Evolutionary conservation across 1,140 invertebrate species (phyloP), one percentile per base, ranked within the genome.

Genomic region (Lordiphosa clarofinis): DNA sequence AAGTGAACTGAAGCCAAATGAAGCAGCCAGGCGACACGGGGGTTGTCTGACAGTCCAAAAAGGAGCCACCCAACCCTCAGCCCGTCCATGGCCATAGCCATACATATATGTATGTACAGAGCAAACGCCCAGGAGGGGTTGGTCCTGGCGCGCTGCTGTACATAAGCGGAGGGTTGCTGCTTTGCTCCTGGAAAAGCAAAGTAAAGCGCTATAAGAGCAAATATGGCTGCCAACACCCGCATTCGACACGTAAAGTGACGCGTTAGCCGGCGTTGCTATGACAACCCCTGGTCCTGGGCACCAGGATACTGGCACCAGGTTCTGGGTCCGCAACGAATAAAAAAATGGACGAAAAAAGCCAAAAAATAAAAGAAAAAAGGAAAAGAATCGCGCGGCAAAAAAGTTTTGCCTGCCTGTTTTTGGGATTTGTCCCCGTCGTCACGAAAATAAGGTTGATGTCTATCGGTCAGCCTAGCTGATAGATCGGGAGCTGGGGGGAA

Each of bases 201-300:
- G 82, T 79, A 81, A 86, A 79, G 81, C 74, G 79, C 79, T 75
- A 75, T 73, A 87, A 86, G 84, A 87, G 82, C 86, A 87, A 87
- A 87, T 87, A 87, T 87, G 82, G 82, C 82, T 87, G 82, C 82
- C 82, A 87, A 87, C 84, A 87, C 82, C 82, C 86, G 82, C 78
- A 87, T 87, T 87, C 82, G 84, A 87, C 82, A 87, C 82, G 82
- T 87, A 87, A 87, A 87, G 82, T 87, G 81, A 82, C 81, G 81
- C 76, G 76, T 81, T 81, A 82, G 78, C 78, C 71, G 43, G 78
- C 76, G 76, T 81, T 81, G 76, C 76, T 76, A 81, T 81, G 76
- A 81, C 76, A 82, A 81, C 76, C 76, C 76, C 68, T 59, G 64
- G 55, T 55, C 47, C 38, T 24, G 10, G 9, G 42, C 42, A 28